Percentiles rank a stretch among this genome's conserved stretches.
These are phyloP conservation scores for Panthera leo DNA, from an alignment of 2,113 vertebrate species.

Conservation along the genomic window DNA sequence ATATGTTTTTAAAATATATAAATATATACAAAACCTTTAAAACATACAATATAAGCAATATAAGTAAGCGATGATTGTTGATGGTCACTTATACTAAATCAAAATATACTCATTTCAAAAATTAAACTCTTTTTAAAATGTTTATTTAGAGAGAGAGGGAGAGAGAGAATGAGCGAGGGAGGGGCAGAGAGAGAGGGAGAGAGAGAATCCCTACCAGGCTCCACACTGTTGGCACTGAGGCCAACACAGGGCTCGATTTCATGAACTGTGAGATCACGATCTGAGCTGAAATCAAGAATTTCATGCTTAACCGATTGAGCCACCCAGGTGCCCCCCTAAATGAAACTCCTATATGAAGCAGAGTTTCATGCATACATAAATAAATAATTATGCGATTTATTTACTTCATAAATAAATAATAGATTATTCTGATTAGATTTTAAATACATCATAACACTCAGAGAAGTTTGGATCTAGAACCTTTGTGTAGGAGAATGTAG, in stretches of 20 bases:
- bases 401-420: background rate
- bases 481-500: background rate
- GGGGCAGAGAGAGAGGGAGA: too few species aligned
- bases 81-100: background rate
- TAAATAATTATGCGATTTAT: background rate
- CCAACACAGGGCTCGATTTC: too few species aligned
- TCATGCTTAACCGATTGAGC: too few species aligned
- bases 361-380: background rate
- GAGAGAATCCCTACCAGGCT: too few species aligned
- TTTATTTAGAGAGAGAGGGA: too few species aligned
- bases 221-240: too few species aligned
- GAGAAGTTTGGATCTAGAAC: background rate
- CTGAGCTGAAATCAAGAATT: too few species aligned
- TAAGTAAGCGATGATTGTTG: background rate
- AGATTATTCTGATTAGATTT: slow-evolving; percentile 28
- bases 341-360: background rate
- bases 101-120: slow-evolving; percentile 25
- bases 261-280: too few species aligned
- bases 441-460: background rate
- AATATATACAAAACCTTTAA: background rate
- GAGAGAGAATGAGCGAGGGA: too few species aligned
- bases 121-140: background rate
- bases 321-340: background rate
- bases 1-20: background rate
- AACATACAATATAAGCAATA: background rate